phyloP scores from a whole-genome alignment of 2,888 invertebrate genomes.

The Philopedon plagiatum region DNA sequence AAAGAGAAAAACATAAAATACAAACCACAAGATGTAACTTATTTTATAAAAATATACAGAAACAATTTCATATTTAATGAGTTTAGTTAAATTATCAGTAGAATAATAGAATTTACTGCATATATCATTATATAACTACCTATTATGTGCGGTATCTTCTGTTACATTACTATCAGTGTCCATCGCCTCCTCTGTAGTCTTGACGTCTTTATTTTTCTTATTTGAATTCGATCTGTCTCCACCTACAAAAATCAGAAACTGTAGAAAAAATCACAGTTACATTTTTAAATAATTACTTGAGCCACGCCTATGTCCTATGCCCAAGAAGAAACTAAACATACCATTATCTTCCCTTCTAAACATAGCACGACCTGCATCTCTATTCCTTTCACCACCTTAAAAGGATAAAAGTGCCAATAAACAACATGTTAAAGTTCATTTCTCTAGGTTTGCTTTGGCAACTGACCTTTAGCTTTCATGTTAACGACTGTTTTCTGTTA shows the following conservation, averaged over 20 bases:
- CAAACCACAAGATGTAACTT: too few relatives aligned
- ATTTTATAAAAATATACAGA: too few relatives aligned
- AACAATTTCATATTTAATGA: too few relatives aligned
- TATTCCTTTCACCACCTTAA: slow-evolving; percentile 51
- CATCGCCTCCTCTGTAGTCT: slow-evolving; percentile 47
- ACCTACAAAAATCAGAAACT: slow-evolving; percentile 7
- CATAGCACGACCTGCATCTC: slow-evolving; percentile 52
- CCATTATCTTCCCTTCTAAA: slow-evolving; percentile 52
- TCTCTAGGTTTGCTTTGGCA: too few relatives aligned
- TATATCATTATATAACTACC: slow-evolving; percentile 1
- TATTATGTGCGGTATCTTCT: slow-evolving; percentile 21
- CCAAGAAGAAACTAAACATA: slow-evolving; percentile 55
- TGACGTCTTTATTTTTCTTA: slow-evolving; percentile 49
- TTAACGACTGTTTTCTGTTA: too few relatives aligned
- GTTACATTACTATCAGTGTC: slow-evolving; percentile 44
- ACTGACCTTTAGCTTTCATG: too few relatives aligned
- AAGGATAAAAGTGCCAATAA: neutral
- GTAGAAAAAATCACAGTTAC: neutral
- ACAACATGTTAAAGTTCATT: neutral
- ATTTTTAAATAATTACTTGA: slow-evolving; percentile 40
- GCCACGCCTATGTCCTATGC: slow-evolving; percentile 49
- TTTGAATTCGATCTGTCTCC: slow-evolving; percentile 23
- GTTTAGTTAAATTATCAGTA: too few relatives aligned
- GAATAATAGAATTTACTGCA: too few relatives aligned
- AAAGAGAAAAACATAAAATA: too few relatives aligned